A percentile compares a stretch with the other conserved stretches of the same genome.
These are phyloP conservation scores for Oryctolagus cuniculus DNA, from an alignment of 2,113 vertebrate genomes.

Conservation along the genomic window DNA sequence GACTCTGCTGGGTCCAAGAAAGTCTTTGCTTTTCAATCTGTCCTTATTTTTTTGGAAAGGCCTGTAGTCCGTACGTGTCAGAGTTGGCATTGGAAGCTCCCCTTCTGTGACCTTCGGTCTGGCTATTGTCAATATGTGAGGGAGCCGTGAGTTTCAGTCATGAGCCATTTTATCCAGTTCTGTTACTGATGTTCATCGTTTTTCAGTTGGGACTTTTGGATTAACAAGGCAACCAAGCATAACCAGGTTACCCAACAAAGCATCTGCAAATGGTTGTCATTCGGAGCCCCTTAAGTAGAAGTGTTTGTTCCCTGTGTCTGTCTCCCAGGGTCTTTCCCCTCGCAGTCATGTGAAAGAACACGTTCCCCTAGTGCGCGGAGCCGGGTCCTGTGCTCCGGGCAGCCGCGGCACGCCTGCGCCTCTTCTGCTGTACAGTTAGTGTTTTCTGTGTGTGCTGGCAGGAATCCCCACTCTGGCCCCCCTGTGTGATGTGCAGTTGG, in stretches of 20 bases:
- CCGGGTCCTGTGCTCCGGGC: too few relatives aligned
- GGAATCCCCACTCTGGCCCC: not conserved
- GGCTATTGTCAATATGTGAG: not conserved
- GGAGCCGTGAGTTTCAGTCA: not conserved
- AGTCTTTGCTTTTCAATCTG: not conserved
- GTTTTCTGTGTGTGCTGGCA: not conserved
- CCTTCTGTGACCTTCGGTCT: not conserved
- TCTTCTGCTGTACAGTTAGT: not conserved
- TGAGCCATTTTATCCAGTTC: not conserved
- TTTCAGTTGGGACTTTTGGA: not conserved
- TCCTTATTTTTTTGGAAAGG: not conserved
- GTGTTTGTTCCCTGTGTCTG: not conserved
- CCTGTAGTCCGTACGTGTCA: not conserved
- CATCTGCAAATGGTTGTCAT: not conserved
- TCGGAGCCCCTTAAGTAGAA: not conserved
- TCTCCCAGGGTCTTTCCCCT: too few relatives aligned
- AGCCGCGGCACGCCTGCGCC: accelerated
- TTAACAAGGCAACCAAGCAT: not conserved
- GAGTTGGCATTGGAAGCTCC: not conserved
- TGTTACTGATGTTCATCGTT: not conserved
- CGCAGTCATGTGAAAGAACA: too few relatives aligned
- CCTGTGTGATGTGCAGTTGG: not conserved
- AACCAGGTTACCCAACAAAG: too few relatives aligned
- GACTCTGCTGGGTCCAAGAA: not conserved
- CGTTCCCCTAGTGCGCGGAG: too few relatives aligned